phyloP scores from a whole-genome alignment of 2,797 vertebrate species.

The Dromococcyx pavoninus region DNA sequence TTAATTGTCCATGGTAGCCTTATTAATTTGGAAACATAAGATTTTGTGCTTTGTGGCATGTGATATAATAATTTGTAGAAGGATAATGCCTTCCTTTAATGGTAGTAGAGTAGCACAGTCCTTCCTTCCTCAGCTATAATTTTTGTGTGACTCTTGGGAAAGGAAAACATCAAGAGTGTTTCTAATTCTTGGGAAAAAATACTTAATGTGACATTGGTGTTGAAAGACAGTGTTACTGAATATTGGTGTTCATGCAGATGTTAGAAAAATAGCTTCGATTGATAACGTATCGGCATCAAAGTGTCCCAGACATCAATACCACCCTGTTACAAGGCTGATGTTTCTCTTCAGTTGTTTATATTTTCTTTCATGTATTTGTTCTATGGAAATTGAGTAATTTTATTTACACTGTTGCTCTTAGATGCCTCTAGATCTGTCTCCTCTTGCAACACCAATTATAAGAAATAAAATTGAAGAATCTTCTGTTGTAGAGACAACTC shows the following conservation, averaged over 20 bases:
- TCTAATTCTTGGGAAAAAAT: background rate
- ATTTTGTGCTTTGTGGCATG: background rate
- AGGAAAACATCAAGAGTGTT: background rate
- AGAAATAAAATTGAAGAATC: constrained; percentile 93
- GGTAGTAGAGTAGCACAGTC: background rate
- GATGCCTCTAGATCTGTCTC: constrained; percentile 97
- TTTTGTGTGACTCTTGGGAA: background rate
- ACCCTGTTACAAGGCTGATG: background rate
- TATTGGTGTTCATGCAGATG: background rate
- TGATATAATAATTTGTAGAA: background rate
- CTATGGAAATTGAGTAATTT: background rate
- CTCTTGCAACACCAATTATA: constrained; percentile 94
- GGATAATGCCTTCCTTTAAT: background rate
- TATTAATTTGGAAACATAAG: background rate
- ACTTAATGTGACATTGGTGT: background rate
- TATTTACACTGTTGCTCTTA: constrained; percentile 53
- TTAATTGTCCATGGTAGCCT: background rate
- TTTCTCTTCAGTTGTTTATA: background rate
- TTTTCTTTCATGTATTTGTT: background rate
- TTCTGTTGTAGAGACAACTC: constrained; percentile 85
- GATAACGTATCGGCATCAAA: background rate
- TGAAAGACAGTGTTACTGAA: background rate
- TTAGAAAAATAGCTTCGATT: background rate
- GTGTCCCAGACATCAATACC: background rate
- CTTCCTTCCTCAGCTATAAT: background rate